Evolutionary conservation across 1,140 invertebrate genomes (phyloP).

Genomic region (Drosophila cardini): DNA sequence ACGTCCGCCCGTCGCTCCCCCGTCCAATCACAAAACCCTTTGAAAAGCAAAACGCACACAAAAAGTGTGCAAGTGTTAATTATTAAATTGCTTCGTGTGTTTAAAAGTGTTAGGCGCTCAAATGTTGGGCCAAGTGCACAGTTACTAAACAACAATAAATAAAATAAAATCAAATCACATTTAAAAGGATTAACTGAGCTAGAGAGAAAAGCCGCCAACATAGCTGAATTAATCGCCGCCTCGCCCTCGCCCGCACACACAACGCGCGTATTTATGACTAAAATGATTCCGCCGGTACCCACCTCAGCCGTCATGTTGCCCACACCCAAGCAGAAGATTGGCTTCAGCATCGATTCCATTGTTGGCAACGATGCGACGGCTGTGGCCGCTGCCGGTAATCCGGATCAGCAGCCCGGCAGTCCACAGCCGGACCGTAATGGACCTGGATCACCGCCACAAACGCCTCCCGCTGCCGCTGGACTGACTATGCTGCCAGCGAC

Average conservation of each 20-base stretch:
- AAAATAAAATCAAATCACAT: background rate
- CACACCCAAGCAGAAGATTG: slow-evolving; percentile 96
- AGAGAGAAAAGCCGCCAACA: slow-evolving; percentile 67
- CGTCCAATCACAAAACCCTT: too few relatives aligned
- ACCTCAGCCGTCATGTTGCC: slow-evolving; percentile 89
- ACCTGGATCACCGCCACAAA: slow-evolving; percentile 77
- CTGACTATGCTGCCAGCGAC: slow-evolving; percentile 58
- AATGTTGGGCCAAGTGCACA: slow-evolving; percentile 65
- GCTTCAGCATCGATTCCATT: slow-evolving; percentile 97
- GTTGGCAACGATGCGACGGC: slow-evolving; percentile 88
- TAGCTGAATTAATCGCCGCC: slow-evolving; percentile 75
- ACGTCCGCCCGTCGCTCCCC: background rate
- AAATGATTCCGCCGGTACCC: slow-evolving; percentile 85
- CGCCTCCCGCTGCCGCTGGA: slow-evolving; percentile 58
- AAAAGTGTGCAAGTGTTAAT: slow-evolving; percentile 18
- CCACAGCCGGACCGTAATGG: slow-evolving; percentile 65
- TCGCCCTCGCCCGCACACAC: slow-evolving; percentile 59
- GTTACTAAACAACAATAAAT: background rate
- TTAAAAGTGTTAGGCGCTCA: slow-evolving; percentile 43
- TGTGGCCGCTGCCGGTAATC: slow-evolving; percentile 37
- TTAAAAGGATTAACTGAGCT: slow-evolving; percentile 49
- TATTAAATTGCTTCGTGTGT: background rate
- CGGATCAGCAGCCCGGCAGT: slow-evolving; percentile 54
- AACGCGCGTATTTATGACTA: slow-evolving; percentile 84
- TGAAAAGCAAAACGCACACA: background rate